phyloP scores from a whole-genome alignment of 2,888 invertebrate species.

The Polylopha cassiicola region DNA sequence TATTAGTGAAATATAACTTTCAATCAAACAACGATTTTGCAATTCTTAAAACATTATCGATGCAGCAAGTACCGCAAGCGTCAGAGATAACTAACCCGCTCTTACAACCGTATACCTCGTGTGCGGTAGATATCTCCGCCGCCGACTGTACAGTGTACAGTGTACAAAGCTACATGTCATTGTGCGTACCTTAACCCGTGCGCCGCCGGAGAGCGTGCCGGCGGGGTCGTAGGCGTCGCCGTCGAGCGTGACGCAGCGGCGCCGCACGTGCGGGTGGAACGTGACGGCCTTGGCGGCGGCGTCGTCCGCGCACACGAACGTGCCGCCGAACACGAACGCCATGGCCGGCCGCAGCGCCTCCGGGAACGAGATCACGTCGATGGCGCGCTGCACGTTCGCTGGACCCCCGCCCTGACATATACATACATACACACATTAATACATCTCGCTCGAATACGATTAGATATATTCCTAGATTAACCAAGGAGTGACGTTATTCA shows the following conservation, averaged over 20 bases:
- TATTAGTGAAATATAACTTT: too few relatives aligned
- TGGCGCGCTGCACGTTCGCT: constrained; percentile 88
- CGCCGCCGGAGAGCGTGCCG: constrained; percentile 94
- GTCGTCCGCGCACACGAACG: constrained; percentile 90
- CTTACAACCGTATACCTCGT: too few relatives aligned
- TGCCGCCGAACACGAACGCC: constrained; percentile 91
- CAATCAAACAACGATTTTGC: too few relatives aligned
- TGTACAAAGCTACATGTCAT: constrained; percentile 47
- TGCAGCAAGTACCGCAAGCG: too few relatives aligned
- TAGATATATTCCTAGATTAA: background rate
- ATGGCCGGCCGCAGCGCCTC: constrained; percentile 83
- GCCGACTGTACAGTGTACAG: constrained; percentile 26
- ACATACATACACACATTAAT: background rate
- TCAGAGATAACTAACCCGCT: too few relatives aligned
- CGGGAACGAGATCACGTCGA: constrained; percentile 86
- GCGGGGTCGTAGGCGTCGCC: constrained; percentile 95
- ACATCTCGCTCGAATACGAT: background rate
- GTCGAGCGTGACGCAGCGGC: constrained; percentile 89
- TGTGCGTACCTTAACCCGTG: constrained; percentile 72
- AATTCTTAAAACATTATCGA: too few relatives aligned
- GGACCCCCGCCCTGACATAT: constrained; percentile 76
- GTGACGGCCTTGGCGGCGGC: constrained; percentile 88
- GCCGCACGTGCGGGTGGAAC: constrained; percentile 82
- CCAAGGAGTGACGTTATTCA: too few relatives aligned
- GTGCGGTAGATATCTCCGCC: too few relatives aligned